Conservation (phyloP, 1,140 invertebrate species). For the Zaprionus lachaisei region DNA sequence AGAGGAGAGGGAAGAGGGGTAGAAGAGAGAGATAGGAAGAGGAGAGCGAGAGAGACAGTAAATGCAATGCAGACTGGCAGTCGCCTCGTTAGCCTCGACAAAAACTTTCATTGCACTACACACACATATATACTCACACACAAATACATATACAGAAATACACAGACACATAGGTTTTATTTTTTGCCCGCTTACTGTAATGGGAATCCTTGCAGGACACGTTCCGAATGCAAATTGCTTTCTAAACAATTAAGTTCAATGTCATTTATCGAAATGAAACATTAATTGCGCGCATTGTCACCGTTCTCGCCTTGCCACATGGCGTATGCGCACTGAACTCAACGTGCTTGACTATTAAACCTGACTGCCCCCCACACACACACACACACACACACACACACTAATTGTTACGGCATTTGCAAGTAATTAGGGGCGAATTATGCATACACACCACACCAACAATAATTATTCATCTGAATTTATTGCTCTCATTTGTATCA, state of each 20-base stretch:
- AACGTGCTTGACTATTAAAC: background rate
- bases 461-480: conserved; percentile 5
- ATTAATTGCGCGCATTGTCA: conserved; percentile 64
- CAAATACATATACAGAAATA: background rate
- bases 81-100: conserved; percentile 43
- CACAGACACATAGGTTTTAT: conserved; percentile 13
- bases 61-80: conserved; percentile 51
- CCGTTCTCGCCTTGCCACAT: background rate
- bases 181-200: conserved; percentile 6
- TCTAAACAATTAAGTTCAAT: conserved; percentile 65
- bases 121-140: background rate
- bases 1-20: background rate
- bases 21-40: background rate
- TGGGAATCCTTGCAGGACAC: conserved; percentile 30
- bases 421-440: conserved; percentile 5
- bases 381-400: background rate
- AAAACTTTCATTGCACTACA: conserved; percentile 22
- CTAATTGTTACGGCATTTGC: conserved; percentile 52
- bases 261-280: conserved; percentile 51
- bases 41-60: background rate
- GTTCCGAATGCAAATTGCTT: conserved; percentile 62
- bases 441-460: background rate
- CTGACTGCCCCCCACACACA: too few relatives aligned
- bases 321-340: background rate
- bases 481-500: conserved; percentile 13